Evolutionary conservation across 1,140 invertebrate genomes (phyloP).

Genomic region (Ips typographus): DNA sequence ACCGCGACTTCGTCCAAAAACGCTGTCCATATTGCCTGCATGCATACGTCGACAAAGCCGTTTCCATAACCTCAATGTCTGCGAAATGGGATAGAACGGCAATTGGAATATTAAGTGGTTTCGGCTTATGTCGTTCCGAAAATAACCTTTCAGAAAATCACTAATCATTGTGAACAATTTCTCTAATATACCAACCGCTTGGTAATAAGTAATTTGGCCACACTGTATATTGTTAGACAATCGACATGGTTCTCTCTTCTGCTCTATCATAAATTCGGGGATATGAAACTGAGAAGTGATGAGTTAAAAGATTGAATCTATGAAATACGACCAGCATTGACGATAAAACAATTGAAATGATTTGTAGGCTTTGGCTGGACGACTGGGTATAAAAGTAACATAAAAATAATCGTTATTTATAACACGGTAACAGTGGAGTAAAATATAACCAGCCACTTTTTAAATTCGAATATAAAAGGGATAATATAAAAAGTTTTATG

Average conservation of each 20-base stretch:
- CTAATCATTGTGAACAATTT: too few relatives aligned
- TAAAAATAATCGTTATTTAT: conserved; percentile 28
- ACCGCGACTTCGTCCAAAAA: conserved; percentile 10
- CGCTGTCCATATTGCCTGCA: conserved; percentile 39
- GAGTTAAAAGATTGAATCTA: conserved; percentile 46
- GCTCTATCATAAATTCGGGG: conserved; percentile 34
- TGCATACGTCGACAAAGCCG: conserved; percentile 46
- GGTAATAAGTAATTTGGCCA: too few relatives aligned
- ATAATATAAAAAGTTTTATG: conserved; percentile 26
- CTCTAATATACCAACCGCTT: too few relatives aligned
- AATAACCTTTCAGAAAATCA: background rate
- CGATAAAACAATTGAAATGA: conserved; percentile 39
- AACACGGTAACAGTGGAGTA: conserved; percentile 2
- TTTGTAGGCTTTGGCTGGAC: conserved; percentile 23
- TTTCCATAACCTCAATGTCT: conserved; percentile 45
- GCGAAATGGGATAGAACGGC: conserved; percentile 3
- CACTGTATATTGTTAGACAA: too few relatives aligned
- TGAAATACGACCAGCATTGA: conserved; percentile 39
- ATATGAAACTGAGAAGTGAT: conserved; percentile 39
- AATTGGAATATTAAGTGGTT: conserved; percentile 19
- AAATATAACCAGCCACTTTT: conserved; percentile 22
- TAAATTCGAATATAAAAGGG: conserved; percentile 22
- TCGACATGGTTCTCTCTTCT: too few relatives aligned
- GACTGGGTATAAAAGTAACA: conserved; percentile 22
- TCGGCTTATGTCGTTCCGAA: conserved; percentile 11